Evolutionary conservation across 1,140 invertebrate species (phyloP).

Genomic region (Lepidotrigona ventralis): DNA sequence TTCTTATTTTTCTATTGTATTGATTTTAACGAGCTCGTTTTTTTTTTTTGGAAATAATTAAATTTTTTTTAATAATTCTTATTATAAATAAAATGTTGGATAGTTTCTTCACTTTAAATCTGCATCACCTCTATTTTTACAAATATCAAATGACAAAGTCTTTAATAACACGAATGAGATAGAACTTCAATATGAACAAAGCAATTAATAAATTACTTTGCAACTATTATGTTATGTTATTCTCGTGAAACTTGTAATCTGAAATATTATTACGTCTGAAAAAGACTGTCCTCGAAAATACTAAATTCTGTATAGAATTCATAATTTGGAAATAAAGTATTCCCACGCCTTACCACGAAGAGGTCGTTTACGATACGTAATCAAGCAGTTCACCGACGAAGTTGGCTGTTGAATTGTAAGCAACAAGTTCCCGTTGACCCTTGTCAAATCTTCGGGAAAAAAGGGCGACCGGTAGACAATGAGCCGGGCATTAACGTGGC

Average conservation of each 20-base stretch:
- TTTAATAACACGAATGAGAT: neutral
- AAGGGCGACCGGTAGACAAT: constrained; percentile 25
- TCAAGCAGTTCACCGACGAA: neutral
- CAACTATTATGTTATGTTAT: no score
- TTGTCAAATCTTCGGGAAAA: constrained; percentile 32
- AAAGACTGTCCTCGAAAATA: no score
- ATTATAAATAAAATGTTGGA: neutral
- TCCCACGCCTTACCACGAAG: neutral
- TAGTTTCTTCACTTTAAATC: neutral
- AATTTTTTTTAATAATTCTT: neutral
- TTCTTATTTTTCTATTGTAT: constrained; percentile 8
- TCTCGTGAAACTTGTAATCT: no score
- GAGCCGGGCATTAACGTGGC: constrained; percentile 45
- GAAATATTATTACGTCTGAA: no score
- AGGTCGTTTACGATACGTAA: constrained; percentile 15
- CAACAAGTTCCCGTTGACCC: constrained; percentile 44
- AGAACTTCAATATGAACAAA: neutral
- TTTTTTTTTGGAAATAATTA: neutral
- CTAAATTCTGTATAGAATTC: neutral
- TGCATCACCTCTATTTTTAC: neutral
- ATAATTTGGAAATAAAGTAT: neutral
- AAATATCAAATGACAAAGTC: neutral
- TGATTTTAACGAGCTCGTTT: no score
- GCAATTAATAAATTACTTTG: neutral
- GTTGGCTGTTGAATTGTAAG: constrained; percentile 36